Conservation (phyloP, 2,888 invertebrate genomes). For the Dascillus cervinus region DNA sequence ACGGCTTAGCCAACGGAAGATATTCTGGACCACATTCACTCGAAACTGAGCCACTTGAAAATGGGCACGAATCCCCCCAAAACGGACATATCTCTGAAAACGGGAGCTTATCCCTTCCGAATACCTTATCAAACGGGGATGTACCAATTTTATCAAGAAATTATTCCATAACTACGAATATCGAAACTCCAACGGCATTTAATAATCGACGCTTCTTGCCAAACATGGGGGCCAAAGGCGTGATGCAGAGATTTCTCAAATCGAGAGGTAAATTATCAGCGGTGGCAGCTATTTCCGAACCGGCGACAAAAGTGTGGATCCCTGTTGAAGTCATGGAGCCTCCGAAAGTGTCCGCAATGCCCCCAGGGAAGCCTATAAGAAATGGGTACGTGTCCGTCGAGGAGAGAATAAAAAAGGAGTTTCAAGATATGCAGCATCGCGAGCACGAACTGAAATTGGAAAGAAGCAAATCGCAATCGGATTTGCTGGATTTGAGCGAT, state of each 20-base stretch:
- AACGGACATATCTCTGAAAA: conserved; percentile 5
- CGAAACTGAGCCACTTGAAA: neutral
- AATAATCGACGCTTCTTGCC: conserved; percentile 60
- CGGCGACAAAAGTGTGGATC: conserved; percentile 13
- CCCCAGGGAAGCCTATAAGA: conserved; percentile 54
- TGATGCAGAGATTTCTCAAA: conserved; percentile 81
- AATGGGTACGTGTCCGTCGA: conserved; percentile 80
- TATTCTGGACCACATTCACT: conserved; percentile 35
- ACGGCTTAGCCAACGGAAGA: conserved; percentile 29
- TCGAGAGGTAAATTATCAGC: conserved; percentile 62
- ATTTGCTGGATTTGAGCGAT: conserved; percentile 46
- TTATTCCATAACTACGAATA: no score
- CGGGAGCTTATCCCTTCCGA: conserved; percentile 9
- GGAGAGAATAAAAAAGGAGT: conserved; percentile 79
- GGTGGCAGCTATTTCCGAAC: conserved; percentile 29
- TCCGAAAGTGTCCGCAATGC: conserved; percentile 19
- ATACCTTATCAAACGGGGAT: conserved; percentile 40
- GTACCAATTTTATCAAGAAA: no score
- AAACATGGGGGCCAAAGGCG: conserved; percentile 51
- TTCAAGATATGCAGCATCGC: conserved; percentile 72
- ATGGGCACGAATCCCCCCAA: neutral
- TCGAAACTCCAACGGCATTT: no score
- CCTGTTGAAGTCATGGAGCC: conserved; percentile 19
- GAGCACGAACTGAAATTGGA: conserved; percentile 50
- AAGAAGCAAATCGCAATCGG: conserved; percentile 56